phyloP scores from a whole-genome alignment of 2,797 vertebrate genomes.

The Ctenosaura bakeri region DNA sequence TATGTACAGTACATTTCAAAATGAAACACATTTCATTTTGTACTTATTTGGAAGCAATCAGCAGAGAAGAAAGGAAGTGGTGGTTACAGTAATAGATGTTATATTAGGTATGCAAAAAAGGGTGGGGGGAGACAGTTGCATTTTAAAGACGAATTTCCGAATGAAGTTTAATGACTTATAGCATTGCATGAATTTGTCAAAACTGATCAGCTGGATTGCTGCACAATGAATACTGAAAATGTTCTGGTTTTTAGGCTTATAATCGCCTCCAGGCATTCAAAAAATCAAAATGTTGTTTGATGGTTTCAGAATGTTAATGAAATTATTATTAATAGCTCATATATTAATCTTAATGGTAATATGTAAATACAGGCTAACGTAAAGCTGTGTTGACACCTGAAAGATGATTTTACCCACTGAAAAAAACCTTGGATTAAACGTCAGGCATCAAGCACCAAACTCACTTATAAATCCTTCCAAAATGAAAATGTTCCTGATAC shows the following conservation, averaged over 20 bases:
- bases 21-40: neutral
- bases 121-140: conserved; percentile 19
- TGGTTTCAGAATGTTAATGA: conserved; percentile 78
- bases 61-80: conserved; percentile 16
- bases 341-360: conserved; percentile 79
- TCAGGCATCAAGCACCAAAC: conserved; percentile 57
- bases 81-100: conserved; percentile 53
- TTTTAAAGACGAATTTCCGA: conserved; percentile 74
- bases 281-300: conserved; percentile 80
- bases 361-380: conserved; percentile 73
- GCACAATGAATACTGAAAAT: conserved; percentile 73
- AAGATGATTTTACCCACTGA: conserved; percentile 67
- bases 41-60: conserved; percentile 37
- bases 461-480: conserved; percentile 49
- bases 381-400: conserved; percentile 66
- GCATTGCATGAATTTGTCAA: conserved; percentile 78
- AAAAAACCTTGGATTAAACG: conserved; percentile 72
- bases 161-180: conserved; percentile 76
- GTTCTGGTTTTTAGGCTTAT: conserved; percentile 74
- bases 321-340: conserved; percentile 79
- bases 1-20: conserved; percentile 35
- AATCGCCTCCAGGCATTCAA: conserved; percentile 74
- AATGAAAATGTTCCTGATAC: conserved; percentile 43
- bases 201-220: conserved; percentile 73
- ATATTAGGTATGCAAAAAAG: conserved; percentile 45